A percentile compares a stretch with the other conserved stretches of the same genome.
phyloP scores from a whole-genome alignment of 2,888 invertebrate species.

The Fragum whitleyi region DNA sequence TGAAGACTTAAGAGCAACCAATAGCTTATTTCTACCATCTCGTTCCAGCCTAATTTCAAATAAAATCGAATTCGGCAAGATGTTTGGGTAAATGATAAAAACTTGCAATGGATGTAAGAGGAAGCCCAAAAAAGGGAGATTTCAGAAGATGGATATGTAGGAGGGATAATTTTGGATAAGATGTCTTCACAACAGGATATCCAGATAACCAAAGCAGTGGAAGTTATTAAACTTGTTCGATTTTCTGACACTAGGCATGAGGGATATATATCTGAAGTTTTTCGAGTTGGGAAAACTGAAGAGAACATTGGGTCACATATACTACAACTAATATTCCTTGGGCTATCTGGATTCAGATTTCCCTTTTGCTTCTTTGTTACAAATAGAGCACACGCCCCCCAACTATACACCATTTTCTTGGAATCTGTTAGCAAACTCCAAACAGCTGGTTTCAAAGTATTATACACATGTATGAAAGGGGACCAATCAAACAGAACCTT shows the following conservation, averaged over 20 bases:
- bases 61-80: constrained; percentile 43
- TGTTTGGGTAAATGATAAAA: constrained; percentile 29
- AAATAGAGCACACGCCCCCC: constrained; percentile 25
- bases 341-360: constrained; percentile 58
- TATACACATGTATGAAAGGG: constrained; percentile 44
- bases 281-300: constrained; percentile 48
- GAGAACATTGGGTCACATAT: constrained; percentile 54
- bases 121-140: constrained; percentile 47
- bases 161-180: constrained; percentile 61
- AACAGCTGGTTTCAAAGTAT: constrained; percentile 40
- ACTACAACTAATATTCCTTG: constrained; percentile 58
- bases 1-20: constrained; percentile 28
- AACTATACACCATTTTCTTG: constrained; percentile 45
- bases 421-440: constrained; percentile 40
- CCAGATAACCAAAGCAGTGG: constrained; percentile 52
- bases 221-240: constrained; percentile 53
- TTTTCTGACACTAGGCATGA: constrained; percentile 48
- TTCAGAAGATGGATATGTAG: constrained; percentile 47
- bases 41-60: constrained; percentile 28
- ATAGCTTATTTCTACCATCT: constrained; percentile 33
- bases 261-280: constrained; percentile 37
- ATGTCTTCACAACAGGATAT: constrained; percentile 64
- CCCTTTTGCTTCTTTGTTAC: constrained; percentile 48
- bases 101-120: constrained; percentile 58
- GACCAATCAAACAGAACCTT: constrained; percentile 43